Evolutionary conservation across 2,113 vertebrate species (phyloP).

Genomic region (Leiothrix lutea): DNA sequence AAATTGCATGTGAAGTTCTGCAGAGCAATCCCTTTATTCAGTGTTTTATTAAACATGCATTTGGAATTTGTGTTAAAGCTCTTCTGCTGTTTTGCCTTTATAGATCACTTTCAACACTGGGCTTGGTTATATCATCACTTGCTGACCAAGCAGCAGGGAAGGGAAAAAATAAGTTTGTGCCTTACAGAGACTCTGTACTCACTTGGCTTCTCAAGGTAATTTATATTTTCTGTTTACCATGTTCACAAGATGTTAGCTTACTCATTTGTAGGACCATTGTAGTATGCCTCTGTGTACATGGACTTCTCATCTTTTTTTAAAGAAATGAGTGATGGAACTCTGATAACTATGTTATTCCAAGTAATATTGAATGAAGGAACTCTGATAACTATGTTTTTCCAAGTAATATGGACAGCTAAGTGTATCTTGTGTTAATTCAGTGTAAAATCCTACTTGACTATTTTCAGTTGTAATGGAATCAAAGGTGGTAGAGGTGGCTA

Average conservation of each 20-base stretch:
- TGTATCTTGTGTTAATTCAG: background rate
- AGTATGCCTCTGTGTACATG: background rate
- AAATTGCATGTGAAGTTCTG: background rate
- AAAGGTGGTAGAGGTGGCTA: background rate
- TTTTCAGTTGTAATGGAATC: background rate
- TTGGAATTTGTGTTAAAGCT: background rate
- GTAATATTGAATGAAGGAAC: background rate
- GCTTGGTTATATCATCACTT: constrained; percentile 95
- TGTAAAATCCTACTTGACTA: background rate
- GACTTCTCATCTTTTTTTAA: background rate
- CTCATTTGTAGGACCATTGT: background rate
- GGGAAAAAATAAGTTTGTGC: constrained; percentile 95
- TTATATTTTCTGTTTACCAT: background rate
- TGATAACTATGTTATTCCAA: background rate
- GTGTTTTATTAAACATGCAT: background rate
- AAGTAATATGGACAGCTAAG: background rate
- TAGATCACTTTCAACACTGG: constrained; percentile 94
- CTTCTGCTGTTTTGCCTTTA: constrained; percentile 2
- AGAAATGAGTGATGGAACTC: background rate
- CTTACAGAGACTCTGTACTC: constrained; percentile 97
- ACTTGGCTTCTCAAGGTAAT: constrained; percentile 98
- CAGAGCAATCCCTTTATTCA: background rate
- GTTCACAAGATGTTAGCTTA: background rate
- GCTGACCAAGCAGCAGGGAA: constrained; percentile 97
- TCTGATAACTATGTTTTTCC: background rate